Conservation (phyloP, 2,797 vertebrate genomes). For the Dicrostonyx torquatus region DNA sequence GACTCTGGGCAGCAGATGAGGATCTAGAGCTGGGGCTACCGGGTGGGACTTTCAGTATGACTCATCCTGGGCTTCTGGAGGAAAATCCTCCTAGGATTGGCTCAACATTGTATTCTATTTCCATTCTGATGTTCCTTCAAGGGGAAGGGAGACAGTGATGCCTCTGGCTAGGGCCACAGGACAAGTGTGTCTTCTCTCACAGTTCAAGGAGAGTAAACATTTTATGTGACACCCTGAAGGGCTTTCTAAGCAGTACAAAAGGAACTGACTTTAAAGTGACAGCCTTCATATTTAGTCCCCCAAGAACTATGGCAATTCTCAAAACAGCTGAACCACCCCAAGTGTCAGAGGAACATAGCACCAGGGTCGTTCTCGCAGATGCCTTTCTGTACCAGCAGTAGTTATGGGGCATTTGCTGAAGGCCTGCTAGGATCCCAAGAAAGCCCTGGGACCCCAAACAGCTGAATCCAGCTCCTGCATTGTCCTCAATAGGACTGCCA, state of each 20-base stretch:
- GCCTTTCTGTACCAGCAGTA: neutral
- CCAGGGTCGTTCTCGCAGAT: neutral
- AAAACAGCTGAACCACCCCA: neutral
- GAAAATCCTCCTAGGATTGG: neutral
- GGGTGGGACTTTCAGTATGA: neutral
- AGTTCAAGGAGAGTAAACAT: slow-evolving; percentile 48
- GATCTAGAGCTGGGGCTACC: neutral
- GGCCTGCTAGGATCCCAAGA: neutral
- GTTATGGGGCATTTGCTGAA: neutral
- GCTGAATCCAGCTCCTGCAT: neutral
- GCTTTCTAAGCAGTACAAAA: slow-evolving; percentile 52
- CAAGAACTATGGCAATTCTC: neutral
- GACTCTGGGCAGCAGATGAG: neutral
- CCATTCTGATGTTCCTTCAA: neutral
- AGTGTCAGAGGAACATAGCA: neutral
- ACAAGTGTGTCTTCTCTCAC: neutral
- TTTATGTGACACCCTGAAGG: slow-evolving; percentile 40
- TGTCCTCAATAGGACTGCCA: neutral
- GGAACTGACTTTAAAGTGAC: slow-evolving; percentile 49
- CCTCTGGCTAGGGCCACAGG: neutral
- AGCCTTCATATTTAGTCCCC: slow-evolving; percentile 61
- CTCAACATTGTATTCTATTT: neutral
- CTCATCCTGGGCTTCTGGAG: neutral
- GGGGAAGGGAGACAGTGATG: neutral
- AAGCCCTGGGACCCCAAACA: neutral